These are phyloP conservation scores for Magallana nippona DNA, from an alignment of 2,888 invertebrate species.

Conservation along the genomic window DNA sequence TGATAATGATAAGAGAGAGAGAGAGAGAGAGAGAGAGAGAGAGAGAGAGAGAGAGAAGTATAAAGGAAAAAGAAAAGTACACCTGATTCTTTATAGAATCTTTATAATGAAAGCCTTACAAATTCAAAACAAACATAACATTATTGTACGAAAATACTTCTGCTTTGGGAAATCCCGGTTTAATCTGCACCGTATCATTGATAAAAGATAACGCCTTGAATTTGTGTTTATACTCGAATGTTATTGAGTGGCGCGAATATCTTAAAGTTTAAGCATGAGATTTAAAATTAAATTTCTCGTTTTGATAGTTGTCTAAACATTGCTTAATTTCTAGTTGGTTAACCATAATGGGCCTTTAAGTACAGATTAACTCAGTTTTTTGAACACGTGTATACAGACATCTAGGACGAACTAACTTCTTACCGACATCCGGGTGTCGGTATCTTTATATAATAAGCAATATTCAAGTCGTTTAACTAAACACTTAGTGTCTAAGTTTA, in stretches of 20 bases:
- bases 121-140: no score
- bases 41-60: no score
- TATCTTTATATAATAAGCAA: neutral
- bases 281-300: slow-evolving; percentile 28
- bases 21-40: no score
- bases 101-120: no score
- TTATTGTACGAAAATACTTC: no score
- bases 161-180: no score
- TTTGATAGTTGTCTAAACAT: slow-evolving; percentile 29
- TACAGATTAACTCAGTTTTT: slow-evolving; percentile 17
- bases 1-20: no score
- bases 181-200: neutral
- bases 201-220: neutral
- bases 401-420: neutral
- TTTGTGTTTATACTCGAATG: neutral
- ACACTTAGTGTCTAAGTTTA: slow-evolving; percentile 3
- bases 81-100: no score
- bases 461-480: slow-evolving; percentile 2
- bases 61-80: no score
- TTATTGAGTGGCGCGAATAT: slow-evolving; percentile 1
- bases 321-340: slow-evolving; percentile 20
- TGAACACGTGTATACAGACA: neutral
- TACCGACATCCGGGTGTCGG: neutral
- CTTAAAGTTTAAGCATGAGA: slow-evolving; percentile 6
- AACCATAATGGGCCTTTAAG: neutral